Base-by-base conservation (phyloP, 2,113 vertebrate species). In the Trochalopteron elliotii region DNA sequence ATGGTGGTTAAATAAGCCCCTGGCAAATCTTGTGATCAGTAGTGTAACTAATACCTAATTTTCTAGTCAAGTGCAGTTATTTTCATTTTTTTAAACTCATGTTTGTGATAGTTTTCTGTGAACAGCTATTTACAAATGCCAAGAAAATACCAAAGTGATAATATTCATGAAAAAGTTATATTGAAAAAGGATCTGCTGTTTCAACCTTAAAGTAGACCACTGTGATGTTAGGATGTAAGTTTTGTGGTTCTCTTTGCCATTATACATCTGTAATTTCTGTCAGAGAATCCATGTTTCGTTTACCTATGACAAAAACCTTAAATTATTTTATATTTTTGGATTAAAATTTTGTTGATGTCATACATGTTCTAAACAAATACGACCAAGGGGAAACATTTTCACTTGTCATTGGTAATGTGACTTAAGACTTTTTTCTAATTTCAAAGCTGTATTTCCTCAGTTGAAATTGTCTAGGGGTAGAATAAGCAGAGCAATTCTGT, bases 21-120 rank as follows among this genome's bases (percentile, higher is more conserved):
- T 83, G 86, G 97, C 93, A 92, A 94, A 85, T 85, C 90, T 90
- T 97, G 88, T 96, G 95, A 96, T 97, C 83, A 93, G 90, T 86
- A 95, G 88, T 88, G 70, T 97, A 96, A 72, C 91, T 94, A 95
- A 97, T 91, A 91, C 69, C 53, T 69, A 95, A 40, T 97, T 97
- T 97, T 97, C 77, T 88, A 78, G 71, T 97, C 94, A 95, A 65
- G 28, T 94, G 50, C 72, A 88, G 89, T 97, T 94, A 93, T 87
- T 96, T 59, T 91, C 79, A 70, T 87, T 94, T 93, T 89, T 94
- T 60, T 55, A 9, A 50, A 53, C 42, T 94, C 81, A 53, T 81
- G n/a, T 76, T 89, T 91, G 49, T 82, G 78, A 50, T 92, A 23
- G 68, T 88, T 61, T 85, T 88, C 79, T 80, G 77, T 93, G 90